Conservation (phyloP, 2,113 vertebrate species). For the Podilymbus podiceps region DNA sequence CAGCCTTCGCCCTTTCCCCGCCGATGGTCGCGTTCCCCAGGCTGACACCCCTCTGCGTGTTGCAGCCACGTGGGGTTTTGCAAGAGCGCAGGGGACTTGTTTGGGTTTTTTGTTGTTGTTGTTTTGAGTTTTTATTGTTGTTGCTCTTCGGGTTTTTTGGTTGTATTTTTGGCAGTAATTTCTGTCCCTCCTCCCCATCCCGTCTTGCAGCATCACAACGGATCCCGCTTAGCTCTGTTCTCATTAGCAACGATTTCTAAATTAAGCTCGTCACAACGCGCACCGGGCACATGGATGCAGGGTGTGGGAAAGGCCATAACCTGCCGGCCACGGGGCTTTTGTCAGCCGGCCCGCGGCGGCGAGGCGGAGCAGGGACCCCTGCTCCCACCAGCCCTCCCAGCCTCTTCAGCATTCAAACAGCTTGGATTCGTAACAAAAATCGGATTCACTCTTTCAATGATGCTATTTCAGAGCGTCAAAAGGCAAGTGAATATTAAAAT, state of each 20-base stretch:
- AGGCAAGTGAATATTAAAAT: neutral
- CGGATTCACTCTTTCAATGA: neutral
- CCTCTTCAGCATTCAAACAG: neutral
- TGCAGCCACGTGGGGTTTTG: neutral
- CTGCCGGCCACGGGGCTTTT: neutral
- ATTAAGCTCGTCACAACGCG: neutral
- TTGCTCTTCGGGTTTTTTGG: too few species aligned
- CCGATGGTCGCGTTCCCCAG: rapidly evolving
- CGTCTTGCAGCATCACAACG: neutral
- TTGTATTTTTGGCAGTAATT: neutral
- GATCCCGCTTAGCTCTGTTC: neutral
- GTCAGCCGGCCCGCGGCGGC: neutral
- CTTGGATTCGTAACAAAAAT: neutral
- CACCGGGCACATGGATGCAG: rapidly evolving
- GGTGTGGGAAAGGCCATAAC: neutral
- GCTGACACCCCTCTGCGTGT: rapidly evolving
- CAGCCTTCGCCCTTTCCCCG: neutral
- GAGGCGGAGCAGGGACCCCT: neutral
- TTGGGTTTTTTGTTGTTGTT: rapidly evolving
- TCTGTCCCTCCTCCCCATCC: neutral
- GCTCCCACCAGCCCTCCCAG: neutral
- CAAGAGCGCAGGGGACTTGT: neutral
- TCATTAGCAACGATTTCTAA: neutral
- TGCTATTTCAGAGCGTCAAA: neutral
- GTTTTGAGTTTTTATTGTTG: too few species aligned